Conservation (phyloP, 2,797 vertebrate genomes). For the Siniperca scherzeri region DNA sequence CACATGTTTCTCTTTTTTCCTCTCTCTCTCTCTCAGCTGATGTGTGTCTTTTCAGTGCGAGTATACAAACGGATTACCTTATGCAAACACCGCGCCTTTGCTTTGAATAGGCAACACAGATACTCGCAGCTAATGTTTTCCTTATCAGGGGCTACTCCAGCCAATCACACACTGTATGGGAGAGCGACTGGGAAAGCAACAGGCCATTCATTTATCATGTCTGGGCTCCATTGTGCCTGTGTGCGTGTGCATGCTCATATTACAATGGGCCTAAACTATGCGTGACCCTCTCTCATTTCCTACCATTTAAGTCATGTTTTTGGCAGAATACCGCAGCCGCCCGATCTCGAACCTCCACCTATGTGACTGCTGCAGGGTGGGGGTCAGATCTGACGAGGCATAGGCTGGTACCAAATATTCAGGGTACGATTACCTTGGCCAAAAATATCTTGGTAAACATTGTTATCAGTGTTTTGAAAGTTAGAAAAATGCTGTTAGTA, state of each 20-base stretch:
- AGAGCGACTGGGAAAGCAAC: constrained; percentile 55
- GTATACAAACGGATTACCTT: constrained; percentile 75
- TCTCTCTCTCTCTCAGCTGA: constrained; percentile 58
- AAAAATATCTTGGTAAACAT: constrained; percentile 63
- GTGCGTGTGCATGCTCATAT: constrained; percentile 63
- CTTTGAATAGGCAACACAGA: constrained; percentile 76
- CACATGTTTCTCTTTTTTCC: constrained; percentile 47
- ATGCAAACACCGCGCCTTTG: constrained; percentile 72
- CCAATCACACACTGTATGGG: constrained; percentile 61
- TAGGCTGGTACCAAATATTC: constrained; percentile 50
- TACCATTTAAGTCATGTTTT: constrained; percentile 74
- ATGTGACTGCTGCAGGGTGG: constrained; percentile 23
- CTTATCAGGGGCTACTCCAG: constrained; percentile 70
- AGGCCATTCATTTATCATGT: constrained; percentile 68
- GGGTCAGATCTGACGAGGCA: constrained; percentile 33
- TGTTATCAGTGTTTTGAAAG: constrained; percentile 61
- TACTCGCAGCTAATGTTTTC: constrained; percentile 79
- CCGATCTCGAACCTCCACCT: constrained; percentile 17
- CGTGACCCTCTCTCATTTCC: constrained; percentile 74
- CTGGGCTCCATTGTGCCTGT: constrained; percentile 68
- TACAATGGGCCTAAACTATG: constrained; percentile 76
- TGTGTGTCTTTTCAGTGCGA: constrained; percentile 69
- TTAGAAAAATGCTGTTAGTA: constrained; percentile 8
- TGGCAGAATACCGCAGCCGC: constrained; percentile 21
- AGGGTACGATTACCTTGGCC: constrained; percentile 29